Base-by-base conservation (phyloP, 2,113 vertebrate genomes). In the Gallinago undulata region DNA sequence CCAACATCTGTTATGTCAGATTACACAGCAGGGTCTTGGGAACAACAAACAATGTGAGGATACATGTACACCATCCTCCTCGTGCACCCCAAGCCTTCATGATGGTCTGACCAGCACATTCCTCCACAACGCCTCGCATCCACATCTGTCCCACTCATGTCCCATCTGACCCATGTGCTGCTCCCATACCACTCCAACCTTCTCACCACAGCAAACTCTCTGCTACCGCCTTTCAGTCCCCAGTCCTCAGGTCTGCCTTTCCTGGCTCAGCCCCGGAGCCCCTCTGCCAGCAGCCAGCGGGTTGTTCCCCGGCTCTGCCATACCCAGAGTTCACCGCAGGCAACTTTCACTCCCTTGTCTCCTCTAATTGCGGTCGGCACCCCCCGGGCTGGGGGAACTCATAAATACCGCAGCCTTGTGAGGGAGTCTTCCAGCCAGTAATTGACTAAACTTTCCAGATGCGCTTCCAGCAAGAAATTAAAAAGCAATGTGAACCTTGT, bases 371-470 rank as follows among this genome's bases (percentile, higher is more conserved):
- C 84, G 47, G 94, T 94, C 89, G 10, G 84, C 92, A 93, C 87
- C 81, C 95, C 94, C 80, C 59, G 4, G 62, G 51, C 89, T 78
- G 90, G 81, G 84, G 73, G 77, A 96, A 73, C 89, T 97, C 95
- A 33, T 97, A 97, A 97, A 97, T 97, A 96, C 96, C 81, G 16
- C 5, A 7, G 95, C 87, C 92, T 97, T 97, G 97, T 90, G 97
- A 97, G 97, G 98, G 98, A 98, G 98, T 97, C 95, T 97, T 97
- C 97, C 97, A 97, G 97, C 92, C 92, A 95, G 97, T 98, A 98
- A 98, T 98, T 98, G 98, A 95, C 97, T 97, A 89, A 96, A 90
- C 96, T 97, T 97, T 97, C 97, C 98, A 98, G 97, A 98, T 98
- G 97, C 93, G 11, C 89, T 97, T 96, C 90, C 97, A 98, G 97